Evolutionary conservation across 2,797 vertebrate species (phyloP), one percentile per base, ranked within the genome.

Genomic region (Sebastes steindachneri): DNA sequence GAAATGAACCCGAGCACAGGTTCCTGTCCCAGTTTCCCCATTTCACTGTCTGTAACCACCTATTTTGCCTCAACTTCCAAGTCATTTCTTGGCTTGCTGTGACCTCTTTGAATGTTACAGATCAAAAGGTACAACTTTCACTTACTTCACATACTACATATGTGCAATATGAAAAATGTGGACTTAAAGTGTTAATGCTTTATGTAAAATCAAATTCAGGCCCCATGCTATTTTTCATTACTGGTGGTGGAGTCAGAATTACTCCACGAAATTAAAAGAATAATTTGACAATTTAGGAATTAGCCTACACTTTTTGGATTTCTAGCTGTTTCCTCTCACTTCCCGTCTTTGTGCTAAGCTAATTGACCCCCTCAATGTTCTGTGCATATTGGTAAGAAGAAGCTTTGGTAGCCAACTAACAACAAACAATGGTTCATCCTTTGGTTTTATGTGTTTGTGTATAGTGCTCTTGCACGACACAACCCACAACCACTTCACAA

Each of bases 1-100:
- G 55, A 73, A 74, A 66, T 72, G 62, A 87, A 83, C 64, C 35
- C 59, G n/a, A 75, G 68, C 17, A 55, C 37, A 64, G 37, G 60
- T 79, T 29, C 53, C 21, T 80, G 75, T 72, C 60, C 70, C n/a
- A 53, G 37, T 82, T 66, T 81, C 58, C 9, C 11, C 25, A 5
- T 45, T 60, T 0, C 1, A 15, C 26, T 73, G n/a, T 69, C 33
- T 72, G n/a, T 70, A 79, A 72, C 63, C 29, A 60, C n/a, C 48
- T 29, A 23, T 64, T 80, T 76, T 73, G 17, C 68, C 54, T 85
- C 51, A 54, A 58, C 15, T 51, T 75, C 25, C 12, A 69, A 62
- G 72, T 37, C 14, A 31, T 75, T 54, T 66, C 41, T 54, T 75
- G 19, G 28, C 66, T 64, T 53, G 60, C 15, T 63, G 26, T 77